Evolutionary conservation across 2,888 invertebrate species (phyloP), one percentile per base, ranked within the genome.

Genomic region (Amphipoea oculea): DNA sequence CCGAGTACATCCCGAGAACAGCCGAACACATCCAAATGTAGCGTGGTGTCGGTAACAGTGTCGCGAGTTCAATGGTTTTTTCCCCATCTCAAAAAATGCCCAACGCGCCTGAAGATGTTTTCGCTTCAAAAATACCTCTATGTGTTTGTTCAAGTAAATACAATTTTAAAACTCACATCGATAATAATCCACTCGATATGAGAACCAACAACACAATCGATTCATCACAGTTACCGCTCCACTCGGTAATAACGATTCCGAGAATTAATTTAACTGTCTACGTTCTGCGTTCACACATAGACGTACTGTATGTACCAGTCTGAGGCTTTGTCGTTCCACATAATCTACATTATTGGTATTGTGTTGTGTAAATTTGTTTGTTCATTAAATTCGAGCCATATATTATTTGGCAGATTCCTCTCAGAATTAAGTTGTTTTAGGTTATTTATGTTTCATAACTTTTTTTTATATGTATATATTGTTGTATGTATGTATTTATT

Each of bases 261-360:
- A 40, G 80, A 65, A 79, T 80, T 80, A 80, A 79, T 79, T 79
- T 65, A 66, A 80, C 65, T 73, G 29, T 29, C 29, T 29, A 36
- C 14, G 23, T 29, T 66, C 51, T 67, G 2, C 45, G 36, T 48
- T 65, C 40, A 23, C 48, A 57, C 14, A 62, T 60, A 29, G 29
- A n/a, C n/a, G 29, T 29, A 82, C 60, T n/a, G 66, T 51, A 42
- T 17, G 57, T 67, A 57, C 29, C 29, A 14, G 36, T 71, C 63
- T 73, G 42, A 65, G n/a, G 4, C 60, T 51, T 51, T 63, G n/a
- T 20, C 17, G 48, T 65, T 69, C 62, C 23, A 68, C 12, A 60
- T 9, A 57, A 57, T n/a, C 62, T 9, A 63, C 36, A 48, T 71
- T 74, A 73, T 79, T 73, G 79, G 62, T 79, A 65, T 60, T 84